Conservation (phyloP, 2,888 invertebrate genomes). For the Hirudinaria manillensis region DNA sequence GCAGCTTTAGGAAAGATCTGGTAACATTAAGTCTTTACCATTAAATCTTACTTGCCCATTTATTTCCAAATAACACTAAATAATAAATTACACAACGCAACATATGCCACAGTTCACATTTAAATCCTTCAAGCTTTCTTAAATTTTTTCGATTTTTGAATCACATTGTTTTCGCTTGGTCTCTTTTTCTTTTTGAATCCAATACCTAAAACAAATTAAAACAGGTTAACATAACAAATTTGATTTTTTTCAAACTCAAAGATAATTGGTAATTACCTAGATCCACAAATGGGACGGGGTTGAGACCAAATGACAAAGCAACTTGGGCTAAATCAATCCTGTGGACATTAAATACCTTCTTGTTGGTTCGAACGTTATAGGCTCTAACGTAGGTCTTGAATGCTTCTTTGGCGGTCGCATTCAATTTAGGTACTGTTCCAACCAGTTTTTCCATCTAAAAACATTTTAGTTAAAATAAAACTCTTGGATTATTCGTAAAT, state of each 20-base stretch:
- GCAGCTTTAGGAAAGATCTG: no score
- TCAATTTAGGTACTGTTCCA: constrained; percentile 86
- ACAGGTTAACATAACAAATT: not conserved
- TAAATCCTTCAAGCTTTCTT: no score
- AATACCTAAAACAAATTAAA: not conserved
- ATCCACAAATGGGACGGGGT: constrained; percentile 86
- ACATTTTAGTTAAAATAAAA: not conserved
- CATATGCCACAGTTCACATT: no score
- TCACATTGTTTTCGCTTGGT: not conserved
- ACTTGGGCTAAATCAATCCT: constrained; percentile 69
- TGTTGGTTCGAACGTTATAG: constrained; percentile 91
- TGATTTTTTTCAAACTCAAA: not conserved
- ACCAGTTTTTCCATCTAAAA: constrained; percentile 83
- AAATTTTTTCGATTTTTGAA: no score
- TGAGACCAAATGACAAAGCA: constrained; percentile 78
- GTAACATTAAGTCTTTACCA: no score
- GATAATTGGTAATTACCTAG: constrained; percentile 53
- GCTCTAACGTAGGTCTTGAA: constrained; percentile 91
- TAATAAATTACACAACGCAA: no score
- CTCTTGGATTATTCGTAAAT: not conserved
- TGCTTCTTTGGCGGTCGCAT: constrained; percentile 82
- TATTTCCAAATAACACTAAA: no score
- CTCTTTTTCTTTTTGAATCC: not conserved
- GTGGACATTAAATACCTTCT: constrained; percentile 85
- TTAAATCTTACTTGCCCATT: no score